phyloP scores from a whole-genome alignment of 2,888 invertebrate genomes.

The Meiosimyza platycephala region DNA sequence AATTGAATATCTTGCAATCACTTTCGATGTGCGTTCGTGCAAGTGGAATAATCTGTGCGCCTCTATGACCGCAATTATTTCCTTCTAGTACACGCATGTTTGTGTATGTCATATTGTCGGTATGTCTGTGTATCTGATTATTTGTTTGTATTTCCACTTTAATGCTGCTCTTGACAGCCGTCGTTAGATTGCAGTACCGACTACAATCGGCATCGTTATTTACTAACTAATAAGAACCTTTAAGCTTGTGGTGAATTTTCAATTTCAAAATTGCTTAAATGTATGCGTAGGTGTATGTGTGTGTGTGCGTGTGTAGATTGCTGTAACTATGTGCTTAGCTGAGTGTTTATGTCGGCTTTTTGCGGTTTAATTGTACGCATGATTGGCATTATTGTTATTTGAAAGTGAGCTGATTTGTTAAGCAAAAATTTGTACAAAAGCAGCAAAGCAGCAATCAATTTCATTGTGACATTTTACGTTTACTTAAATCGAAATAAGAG shows the following conservation, averaged over 20 bases:
- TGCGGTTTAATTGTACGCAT: background rate
- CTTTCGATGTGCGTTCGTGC: background rate
- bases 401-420: background rate
- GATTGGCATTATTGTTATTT: background rate
- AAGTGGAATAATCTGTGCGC: constrained; percentile 12
- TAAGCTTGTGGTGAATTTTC: background rate
- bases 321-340: background rate
- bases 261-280: constrained; percentile 12
- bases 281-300: background rate
- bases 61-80: too few species aligned
- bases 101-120: background rate
- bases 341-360: background rate
- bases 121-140: background rate
- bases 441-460: too few species aligned
- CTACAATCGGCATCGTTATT: background rate
- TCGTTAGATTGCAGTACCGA: background rate
- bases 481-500: too few species aligned
- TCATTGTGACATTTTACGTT: too few species aligned
- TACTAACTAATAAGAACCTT: background rate
- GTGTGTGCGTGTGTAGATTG: background rate
- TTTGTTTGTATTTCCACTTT: background rate
- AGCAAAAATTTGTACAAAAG: background rate
- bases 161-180: background rate
- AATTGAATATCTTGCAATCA: constrained; percentile 6
- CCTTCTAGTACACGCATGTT: too few species aligned